phyloP scores from a whole-genome alignment of 2,888 invertebrate species.

The Frankliniella intonsa region DNA sequence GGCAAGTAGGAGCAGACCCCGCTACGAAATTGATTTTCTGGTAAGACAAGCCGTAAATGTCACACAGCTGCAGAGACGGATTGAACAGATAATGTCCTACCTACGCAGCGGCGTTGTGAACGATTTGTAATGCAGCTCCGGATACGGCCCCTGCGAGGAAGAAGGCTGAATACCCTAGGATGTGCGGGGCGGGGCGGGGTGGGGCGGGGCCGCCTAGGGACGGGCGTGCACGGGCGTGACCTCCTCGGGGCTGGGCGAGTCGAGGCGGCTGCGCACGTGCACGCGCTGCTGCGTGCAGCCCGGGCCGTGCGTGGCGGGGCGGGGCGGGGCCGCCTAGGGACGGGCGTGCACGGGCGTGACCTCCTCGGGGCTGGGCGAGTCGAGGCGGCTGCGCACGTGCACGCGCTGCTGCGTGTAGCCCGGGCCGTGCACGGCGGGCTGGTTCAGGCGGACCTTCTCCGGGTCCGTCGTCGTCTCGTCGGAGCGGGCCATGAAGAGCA shows the following conservation, averaged over 20 bases:
- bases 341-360: slow-evolving; percentile 58
- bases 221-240: slow-evolving; percentile 58
- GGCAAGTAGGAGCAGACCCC: no score
- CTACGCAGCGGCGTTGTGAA: neutral
- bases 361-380: slow-evolving; percentile 68
- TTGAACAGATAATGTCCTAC: neutral
- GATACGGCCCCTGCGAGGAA: neutral
- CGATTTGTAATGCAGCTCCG: neutral
- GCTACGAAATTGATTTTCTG: neutral
- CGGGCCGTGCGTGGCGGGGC: neutral
- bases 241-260: slow-evolving; percentile 68
- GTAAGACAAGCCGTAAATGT: neutral
- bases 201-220: slow-evolving; percentile 36
- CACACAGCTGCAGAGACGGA: neutral
- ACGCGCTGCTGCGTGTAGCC: slow-evolving; percentile 49
- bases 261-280: slow-evolving; percentile 55
- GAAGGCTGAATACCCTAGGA: no score
- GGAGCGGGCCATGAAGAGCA: slow-evolving; percentile 64
- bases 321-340: slow-evolving; percentile 36
- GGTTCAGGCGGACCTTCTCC: slow-evolving; percentile 63
- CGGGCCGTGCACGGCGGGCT: slow-evolving; percentile 48
- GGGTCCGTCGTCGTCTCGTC: slow-evolving; percentile 56
- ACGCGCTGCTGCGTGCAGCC: slow-evolving; percentile 49
- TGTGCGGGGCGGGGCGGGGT: neutral
- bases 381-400: slow-evolving; percentile 55